Base-by-base conservation (phyloP, 2,888 invertebrate genomes). In the Pristionchus arcanus region DNA sequence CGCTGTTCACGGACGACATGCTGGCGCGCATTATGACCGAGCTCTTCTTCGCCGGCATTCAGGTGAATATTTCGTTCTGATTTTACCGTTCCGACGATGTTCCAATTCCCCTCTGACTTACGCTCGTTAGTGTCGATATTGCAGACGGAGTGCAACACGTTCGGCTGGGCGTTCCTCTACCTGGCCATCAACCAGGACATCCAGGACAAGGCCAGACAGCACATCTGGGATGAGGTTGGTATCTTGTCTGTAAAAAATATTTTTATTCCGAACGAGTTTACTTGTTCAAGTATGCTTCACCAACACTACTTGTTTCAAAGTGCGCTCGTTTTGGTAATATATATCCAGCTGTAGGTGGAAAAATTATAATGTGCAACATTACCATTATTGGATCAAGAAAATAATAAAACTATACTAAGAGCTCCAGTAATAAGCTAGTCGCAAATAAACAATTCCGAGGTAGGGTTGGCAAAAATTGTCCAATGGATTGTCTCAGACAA, bases 81-180 rank as follows among this genome's bases (percentile, higher is more conserved):
- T 49, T 49, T 11, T 7, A 49, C 5, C 13, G 42, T 3, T 49
- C 42, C 19, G 31, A 49, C 11, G 13, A 9, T 49, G 13, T 9
- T 9, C 1, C 42, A 49, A 55, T n/a, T 28, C n/a, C 25, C 0
- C 25, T 11, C 31, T 3, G 19, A 68, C 25, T n/a, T n/a, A 55
- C 21, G 28, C 42, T 71, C 25, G 21, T 68, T 59, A 59, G 59
- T 19, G 15, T 1, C 59, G 21, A 59, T 59, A 59, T 59, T 66
- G 21, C 85, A 90, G 87, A 90, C 90, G 11, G 90, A 90, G 34
- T 90, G 90, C 66, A 90, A 90, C 77, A 90, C 90, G 2, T 90
- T 90, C 85, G 90, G 90, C 28, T 90, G 90, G 90, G 87, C 87
- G 5, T 90, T 90, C 31, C 90, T 90, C 55, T 90, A 87, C 53